Evolutionary conservation across 1,140 invertebrate species (phyloP), one percentile per base, ranked within the genome.

Genomic region (Lithobius niger): DNA sequence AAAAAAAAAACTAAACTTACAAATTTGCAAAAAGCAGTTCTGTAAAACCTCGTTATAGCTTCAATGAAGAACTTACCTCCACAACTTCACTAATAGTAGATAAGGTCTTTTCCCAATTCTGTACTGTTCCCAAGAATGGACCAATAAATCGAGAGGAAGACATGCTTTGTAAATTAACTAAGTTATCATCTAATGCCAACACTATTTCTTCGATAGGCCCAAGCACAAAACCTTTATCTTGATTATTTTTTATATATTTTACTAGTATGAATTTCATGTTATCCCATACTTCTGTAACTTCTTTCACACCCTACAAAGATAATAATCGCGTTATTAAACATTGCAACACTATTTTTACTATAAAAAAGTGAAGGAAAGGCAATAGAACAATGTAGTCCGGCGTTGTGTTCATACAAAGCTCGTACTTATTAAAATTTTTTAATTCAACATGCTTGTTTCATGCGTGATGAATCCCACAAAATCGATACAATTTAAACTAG

Each of bases 111-210:
- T 93, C 88, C 88, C 86, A 92, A 56, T 79, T 82, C 66, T 88
- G 83, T 0, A 91, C 86, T 26, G 77, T 76, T 31, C 73, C 66
- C 27, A 90, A 68, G 71, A 93, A 93, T 4, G 89, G 88, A 0
- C 87, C 88, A 56, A 92, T 80, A 65, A 89, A 95, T 67, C 83
- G 82, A 18, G 89, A 93, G 0, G 83, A 84, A 15, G 84, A 83
- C 84, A 95, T 93, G 50, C 84, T 87, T 69, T 92, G 88, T 22
- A 95, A 67, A 63, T 84, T 86, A 81, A 93, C 86, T 43, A 82
- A 80, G 63, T 91, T 88, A 64, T 94, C 88, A 66, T 95, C 89
- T 0, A 94, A 67, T 13, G 81, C 76, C 66, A 83, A 80, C 48
- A 82, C 76, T 27, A 92, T 77, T 52, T 93, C 87, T 59, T 91